Base-by-base conservation (phyloP, 35 echinoderm and acorn worm genomes). In the Chiridota heheva region DNA sequence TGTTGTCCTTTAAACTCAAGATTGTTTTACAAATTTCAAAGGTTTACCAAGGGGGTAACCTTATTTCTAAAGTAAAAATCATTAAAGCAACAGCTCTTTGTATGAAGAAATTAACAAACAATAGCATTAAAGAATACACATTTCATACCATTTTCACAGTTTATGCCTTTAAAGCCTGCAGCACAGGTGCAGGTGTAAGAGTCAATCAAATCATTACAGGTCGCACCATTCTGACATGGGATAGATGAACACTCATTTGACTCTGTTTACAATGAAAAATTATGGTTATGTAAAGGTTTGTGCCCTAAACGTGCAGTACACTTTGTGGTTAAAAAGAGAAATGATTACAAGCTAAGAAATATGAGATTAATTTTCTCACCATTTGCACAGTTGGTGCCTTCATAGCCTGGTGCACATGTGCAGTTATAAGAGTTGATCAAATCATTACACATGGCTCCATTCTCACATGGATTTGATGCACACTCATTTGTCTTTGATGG, bases 151-250 rank as follows among this genome's bases (percentile, higher is more conserved):
- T 17, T 36, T 5, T 69, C 66, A 40, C 66, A 69, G 28, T 39
- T 22, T 7, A 13, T 16, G 3, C 66, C 66, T 20, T 33, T 34
- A 69, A 35, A 69, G 3, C 66, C 66, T 16, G 36, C 33, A 16
- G 36, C 66, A 69, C 66, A 69, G 28, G 13, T 1, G 35, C 66
- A 69, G 32, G n/a, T 64, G 60, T 20, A 64, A 0, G 27, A 32
- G 42, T 69, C 42, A 16, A 0, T 24, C 34, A 69, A 15, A 16
- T 69, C 66, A 31, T 36, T 31, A 36, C 66, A 69, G 15, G 66
- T 69, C 8, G 24, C 66, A 37, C 17, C 17, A 38, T 69, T 69
- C 66, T 17, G 66, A 40, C 66, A 69, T 2, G 66, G 66, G 36
- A 39, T 17, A 17, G 33, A 39, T 7, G 7, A 32, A 69, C 66